Evolutionary conservation across 1,140 invertebrate genomes (phyloP), one percentile per base, ranked within the genome.

Genomic region (Drosophila parabipectinata): DNA sequence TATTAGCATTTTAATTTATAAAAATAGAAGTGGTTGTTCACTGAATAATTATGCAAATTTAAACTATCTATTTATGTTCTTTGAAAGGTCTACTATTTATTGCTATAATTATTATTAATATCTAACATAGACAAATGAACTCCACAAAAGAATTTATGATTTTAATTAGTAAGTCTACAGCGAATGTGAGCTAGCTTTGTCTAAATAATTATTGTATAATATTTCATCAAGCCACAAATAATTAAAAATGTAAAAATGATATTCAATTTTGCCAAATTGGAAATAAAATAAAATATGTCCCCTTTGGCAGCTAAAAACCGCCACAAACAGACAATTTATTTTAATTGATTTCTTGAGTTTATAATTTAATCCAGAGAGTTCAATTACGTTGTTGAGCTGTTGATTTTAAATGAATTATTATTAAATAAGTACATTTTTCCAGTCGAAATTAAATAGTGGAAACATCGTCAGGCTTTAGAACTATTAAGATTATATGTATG

Each of bases 401-500:
- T 37, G 34, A 18, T 44, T 18, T 14, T 44, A 44, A 44, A 44
- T 15, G 1, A 44, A 44, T 44, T 44, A 4, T 12, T 12, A 2
- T 1, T 10, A 37, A 37, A 37, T 37, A 37, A 37, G 12, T 37
- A n/a, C 3, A 15, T 14, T 44, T 41, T 14, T 18, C 41, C 14
- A 4, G 41, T 4, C 41, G 5, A 3, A 44, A 44, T 44, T 44
- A 44, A 44, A 8, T 6, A 1, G 15, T 44, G 8, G 10, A n/a
- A 37, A 37, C n/a, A 37, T 12, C 34, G 12, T 12, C 12, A 1
- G 34, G 10, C 34, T 37, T 37, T 37, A 10, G 10, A 30, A 21
- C 47, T 41, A 30, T n/a, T 26, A 28, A 45, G 45, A 21, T 21
- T 10, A 50, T 58, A 30, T 10, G 30, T 58, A 51, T 58, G 30